These are phyloP conservation scores for Ectropis grisescens DNA, from an alignment of 1,140 invertebrate genomes.

Conservation along the genomic window DNA sequence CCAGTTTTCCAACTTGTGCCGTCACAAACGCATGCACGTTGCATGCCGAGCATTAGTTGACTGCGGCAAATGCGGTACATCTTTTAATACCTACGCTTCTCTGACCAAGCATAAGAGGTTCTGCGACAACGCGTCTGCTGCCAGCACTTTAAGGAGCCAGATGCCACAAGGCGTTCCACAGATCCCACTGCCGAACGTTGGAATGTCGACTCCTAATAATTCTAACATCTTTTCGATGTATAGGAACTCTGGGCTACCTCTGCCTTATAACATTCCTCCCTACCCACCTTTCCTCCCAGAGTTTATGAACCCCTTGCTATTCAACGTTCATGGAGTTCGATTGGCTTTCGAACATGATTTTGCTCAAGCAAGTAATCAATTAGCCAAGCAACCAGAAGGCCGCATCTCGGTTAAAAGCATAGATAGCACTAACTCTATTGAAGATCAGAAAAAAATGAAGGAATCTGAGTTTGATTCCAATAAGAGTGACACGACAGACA, in stretches of 20 bases:
- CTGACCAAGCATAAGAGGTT: constrained; percentile 88
- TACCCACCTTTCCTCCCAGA: constrained; percentile 70
- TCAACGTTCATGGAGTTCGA: constrained; percentile 63
- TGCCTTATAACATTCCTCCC: constrained; percentile 75
- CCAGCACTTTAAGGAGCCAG: constrained; percentile 56
- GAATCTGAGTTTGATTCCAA: constrained; percentile 39
- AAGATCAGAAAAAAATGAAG: constrained; percentile 44
- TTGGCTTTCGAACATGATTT: constrained; percentile 58
- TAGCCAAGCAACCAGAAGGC: constrained; percentile 49
- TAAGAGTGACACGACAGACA: constrained; percentile 31
- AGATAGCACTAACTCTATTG: constrained; percentile 46
- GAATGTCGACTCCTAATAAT: constrained; percentile 66
- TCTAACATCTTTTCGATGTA: constrained; percentile 80
- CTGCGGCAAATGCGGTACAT: constrained; percentile 92
- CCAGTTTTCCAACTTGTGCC: constrained; percentile 99
- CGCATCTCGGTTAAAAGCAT: constrained; percentile 57
- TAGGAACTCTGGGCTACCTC: constrained; percentile 66
- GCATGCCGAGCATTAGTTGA: constrained; percentile 90
- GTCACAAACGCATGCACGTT: constrained; percentile 98
- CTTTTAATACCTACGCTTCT: constrained; percentile 90
- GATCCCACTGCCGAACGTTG: constrained; percentile 61
- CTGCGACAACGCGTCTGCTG: constrained; percentile 76
- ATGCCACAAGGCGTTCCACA: constrained; percentile 63
- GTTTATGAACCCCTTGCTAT: constrained; percentile 70
- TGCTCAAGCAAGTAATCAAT: constrained; percentile 41